Evolutionary conservation across 2,797 vertebrate genomes (phyloP).

Genomic region (Knipowitschia caucasica): DNA sequence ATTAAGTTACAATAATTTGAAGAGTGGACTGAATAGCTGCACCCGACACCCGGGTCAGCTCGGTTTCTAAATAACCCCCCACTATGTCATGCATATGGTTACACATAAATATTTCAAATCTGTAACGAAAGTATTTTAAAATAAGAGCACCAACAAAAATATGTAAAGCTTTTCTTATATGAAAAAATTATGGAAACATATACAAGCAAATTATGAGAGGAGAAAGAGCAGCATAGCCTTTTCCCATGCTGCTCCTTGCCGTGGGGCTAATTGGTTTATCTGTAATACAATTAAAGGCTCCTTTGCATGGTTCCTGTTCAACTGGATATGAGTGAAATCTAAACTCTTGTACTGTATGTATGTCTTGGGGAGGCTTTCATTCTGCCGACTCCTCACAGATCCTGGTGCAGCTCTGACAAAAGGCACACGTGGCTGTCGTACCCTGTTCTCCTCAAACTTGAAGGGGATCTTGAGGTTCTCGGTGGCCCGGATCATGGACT

Average conservation of each 20-base stretch:
- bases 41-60: too few relatives aligned
- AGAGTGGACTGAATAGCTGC: too few relatives aligned
- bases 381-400: too few relatives aligned
- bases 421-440: slow-evolving; percentile 39
- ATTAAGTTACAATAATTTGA: too few relatives aligned
- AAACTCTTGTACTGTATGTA: neutral
- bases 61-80: too few relatives aligned
- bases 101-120: too few relatives aligned
- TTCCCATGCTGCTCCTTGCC: neutral
- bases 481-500: slow-evolving; percentile 93
- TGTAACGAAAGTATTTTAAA: too few relatives aligned
- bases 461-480: slow-evolving; percentile 92
- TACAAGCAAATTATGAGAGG: neutral
- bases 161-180: neutral
- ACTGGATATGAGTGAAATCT: neutral
- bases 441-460: slow-evolving; percentile 93
- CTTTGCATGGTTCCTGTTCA: neutral
- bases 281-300: neutral
- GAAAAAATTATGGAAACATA: neutral
- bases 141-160: too few relatives aligned
- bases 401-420: too few relatives aligned
- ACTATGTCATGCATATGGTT: too few relatives aligned
- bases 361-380: too few relatives aligned
- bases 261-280: neutral
- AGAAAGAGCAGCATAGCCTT: neutral